phyloP scores from a whole-genome alignment of 2,888 invertebrate genomes.

The Amphipoea oculea region DNA sequence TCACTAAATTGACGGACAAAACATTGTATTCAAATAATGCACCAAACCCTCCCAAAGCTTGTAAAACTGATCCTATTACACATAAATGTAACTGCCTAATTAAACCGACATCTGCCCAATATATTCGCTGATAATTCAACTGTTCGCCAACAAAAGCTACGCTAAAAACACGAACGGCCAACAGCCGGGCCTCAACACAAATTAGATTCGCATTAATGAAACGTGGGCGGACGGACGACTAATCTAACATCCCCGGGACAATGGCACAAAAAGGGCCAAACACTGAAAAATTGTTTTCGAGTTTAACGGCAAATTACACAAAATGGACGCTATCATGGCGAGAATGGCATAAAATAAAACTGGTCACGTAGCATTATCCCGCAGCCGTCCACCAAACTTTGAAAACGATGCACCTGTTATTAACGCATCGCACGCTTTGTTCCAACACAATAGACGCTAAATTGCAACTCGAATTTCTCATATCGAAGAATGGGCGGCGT shows the following conservation, averaged over 20 bases:
- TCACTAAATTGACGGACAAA: slow-evolving; percentile 15
- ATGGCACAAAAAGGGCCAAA: slow-evolving; percentile 82
- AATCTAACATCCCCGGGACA: slow-evolving; percentile 81
- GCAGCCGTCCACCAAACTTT: slow-evolving; percentile 76
- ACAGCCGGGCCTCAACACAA: slow-evolving; percentile 80
- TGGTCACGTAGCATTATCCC: slow-evolving; percentile 82
- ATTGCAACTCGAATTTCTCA: slow-evolving; percentile 89
- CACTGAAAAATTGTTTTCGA: slow-evolving; percentile 86
- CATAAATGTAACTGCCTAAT: slow-evolving; percentile 64
- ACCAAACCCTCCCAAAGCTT: slow-evolving; percentile 17
- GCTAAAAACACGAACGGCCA: slow-evolving; percentile 75
- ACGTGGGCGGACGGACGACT: slow-evolving; percentile 82
- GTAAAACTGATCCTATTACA: slow-evolving; percentile 39
- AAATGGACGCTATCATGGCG: slow-evolving; percentile 85
- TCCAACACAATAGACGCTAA: slow-evolving; percentile 87
- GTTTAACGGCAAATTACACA: slow-evolving; percentile 87
- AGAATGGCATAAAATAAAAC: slow-evolving; percentile 86
- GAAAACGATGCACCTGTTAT: slow-evolving; percentile 88
- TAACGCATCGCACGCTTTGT: slow-evolving; percentile 88
- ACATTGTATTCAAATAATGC: slow-evolving; percentile 4
- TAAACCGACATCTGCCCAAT: slow-evolving; percentile 77
- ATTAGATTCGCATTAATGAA: slow-evolving; percentile 88
- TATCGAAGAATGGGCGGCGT: slow-evolving; percentile 77
- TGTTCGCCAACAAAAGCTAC: slow-evolving; percentile 80
- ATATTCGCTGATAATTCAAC: slow-evolving; percentile 76